phyloP scores from a whole-genome alignment of 92 coral and sea anemone species.

The Hydrozoanthus gracilis region DNA sequence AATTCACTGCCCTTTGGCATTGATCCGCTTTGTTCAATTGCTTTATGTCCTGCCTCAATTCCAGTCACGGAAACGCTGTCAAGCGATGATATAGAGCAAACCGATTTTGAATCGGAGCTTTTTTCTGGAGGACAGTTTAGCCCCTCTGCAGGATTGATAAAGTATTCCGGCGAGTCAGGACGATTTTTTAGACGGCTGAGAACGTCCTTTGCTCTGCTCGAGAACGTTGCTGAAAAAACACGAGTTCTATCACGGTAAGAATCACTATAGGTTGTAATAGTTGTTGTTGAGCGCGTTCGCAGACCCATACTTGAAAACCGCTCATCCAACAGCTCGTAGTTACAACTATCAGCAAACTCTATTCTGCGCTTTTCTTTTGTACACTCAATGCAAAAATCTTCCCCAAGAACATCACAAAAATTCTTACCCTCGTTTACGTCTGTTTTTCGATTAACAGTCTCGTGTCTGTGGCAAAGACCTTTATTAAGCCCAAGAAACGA shows the following conservation, averaged over 20 bases:
- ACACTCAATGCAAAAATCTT: conserved; percentile 29
- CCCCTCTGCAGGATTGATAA: conserved; percentile 17
- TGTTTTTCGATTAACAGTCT: not conserved
- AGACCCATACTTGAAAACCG: not conserved
- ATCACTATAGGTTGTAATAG: not conserved
- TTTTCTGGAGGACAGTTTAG: not conserved
- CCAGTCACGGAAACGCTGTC: conserved; percentile 21
- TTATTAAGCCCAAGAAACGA: not conserved
- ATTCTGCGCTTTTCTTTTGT: conserved; percentile 21
- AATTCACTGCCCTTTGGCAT: not conserved
- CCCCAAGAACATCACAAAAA: conserved; percentile 39
- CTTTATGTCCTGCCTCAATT: not conserved
- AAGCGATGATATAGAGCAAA: not conserved
- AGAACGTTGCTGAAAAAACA: not conserved
- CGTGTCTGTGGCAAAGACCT: conserved; percentile 33
- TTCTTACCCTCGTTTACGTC: not conserved
- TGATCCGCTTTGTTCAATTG: not conserved
- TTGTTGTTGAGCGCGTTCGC: not conserved
- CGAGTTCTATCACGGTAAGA: not conserved
- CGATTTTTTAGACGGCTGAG: not conserved
- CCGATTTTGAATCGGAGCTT: conserved; percentile 16
- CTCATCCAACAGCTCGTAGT: not conserved
- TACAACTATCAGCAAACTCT: conserved; percentile 2
- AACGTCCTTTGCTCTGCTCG: not conserved
- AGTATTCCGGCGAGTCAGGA: conserved; percentile 13